phyloP scores from a whole-genome alignment of 2,797 vertebrate genomes.

The Microhierax caerulescens region DNA sequence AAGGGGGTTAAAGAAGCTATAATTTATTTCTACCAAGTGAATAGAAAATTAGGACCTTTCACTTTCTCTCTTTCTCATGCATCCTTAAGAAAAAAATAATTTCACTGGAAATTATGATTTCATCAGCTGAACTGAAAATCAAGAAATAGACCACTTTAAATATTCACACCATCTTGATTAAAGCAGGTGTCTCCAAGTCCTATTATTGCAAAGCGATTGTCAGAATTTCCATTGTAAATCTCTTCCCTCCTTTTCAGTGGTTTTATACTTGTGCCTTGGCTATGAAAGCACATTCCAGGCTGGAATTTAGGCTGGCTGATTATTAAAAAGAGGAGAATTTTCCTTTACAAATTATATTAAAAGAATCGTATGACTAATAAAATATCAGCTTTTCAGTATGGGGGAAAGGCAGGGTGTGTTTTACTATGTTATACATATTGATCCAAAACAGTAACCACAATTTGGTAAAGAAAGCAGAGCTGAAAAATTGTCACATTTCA shows the following conservation, averaged over 20 bases:
- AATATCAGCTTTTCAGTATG: neutral
- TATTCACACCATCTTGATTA: constrained; percentile 74
- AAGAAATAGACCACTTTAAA: constrained; percentile 72
- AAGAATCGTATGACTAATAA: neutral
- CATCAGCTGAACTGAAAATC: constrained; percentile 72
- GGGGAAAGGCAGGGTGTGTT: neutral
- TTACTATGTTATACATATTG: neutral
- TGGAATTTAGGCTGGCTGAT: neutral
- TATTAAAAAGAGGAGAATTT: constrained; percentile 22
- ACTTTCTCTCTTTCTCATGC: constrained; percentile 11
- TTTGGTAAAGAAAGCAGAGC: neutral
- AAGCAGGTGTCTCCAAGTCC: constrained; percentile 57
- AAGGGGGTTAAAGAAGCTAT: neutral
- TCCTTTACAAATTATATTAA: constrained; percentile 2
- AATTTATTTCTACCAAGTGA: constrained; percentile 30
- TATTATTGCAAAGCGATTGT: constrained; percentile 61
- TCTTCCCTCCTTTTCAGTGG: constrained; percentile 34
- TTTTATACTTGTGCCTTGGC: constrained; percentile 42
- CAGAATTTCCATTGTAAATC: constrained; percentile 71
- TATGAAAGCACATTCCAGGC: constrained; percentile 34
- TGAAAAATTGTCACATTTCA: constrained; percentile 4
- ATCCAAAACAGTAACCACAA: constrained; percentile 27
- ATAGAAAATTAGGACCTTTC: constrained; percentile 27
- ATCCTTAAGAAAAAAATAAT: constrained; percentile 60
- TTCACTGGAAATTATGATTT: constrained; percentile 74